phyloP scores from a whole-genome alignment of 2,113 vertebrate species.

The Melanerpes formicivorus region DNA sequence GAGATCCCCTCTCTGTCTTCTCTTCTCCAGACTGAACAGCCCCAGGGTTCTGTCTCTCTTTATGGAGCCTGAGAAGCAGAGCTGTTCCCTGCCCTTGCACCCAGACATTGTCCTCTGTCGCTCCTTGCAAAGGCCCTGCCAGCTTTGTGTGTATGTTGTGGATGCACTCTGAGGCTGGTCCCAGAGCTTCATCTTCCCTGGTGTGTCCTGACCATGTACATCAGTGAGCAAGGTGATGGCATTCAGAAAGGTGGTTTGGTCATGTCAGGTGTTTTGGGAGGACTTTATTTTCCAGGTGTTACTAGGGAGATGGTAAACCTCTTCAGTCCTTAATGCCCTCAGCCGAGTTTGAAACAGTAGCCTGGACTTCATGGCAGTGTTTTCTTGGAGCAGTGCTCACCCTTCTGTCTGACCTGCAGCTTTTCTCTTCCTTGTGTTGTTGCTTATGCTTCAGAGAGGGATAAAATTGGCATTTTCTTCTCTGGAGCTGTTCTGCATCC shows the following conservation, averaged over 20 bases:
- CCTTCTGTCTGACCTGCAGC: neutral
- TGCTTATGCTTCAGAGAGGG: neutral
- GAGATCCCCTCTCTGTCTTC: too few species aligned
- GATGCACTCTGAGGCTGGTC: accelerated
- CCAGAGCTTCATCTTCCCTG: accelerated
- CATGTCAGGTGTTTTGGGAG: too few species aligned
- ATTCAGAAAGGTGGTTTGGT: neutral
- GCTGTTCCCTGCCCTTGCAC: neutral
- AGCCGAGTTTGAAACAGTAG: neutral
- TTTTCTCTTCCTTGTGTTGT: neutral
- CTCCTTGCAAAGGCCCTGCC: neutral
- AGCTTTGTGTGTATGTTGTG: neutral
- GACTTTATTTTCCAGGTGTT: neutral
- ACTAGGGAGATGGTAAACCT: neutral
- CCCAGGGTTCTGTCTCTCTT: too few species aligned
- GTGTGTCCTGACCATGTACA: accelerated
- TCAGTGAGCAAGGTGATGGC: neutral
- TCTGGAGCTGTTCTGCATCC: neutral
- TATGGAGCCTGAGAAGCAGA: neutral
- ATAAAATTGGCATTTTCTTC: neutral
- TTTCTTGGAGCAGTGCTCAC: neutral
- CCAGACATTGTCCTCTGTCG: accelerated
- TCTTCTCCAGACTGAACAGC: too few species aligned
- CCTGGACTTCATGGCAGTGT: neutral
- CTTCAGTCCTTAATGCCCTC: neutral